Evolutionary conservation across 2,888 invertebrate species (phyloP).

Genomic region (Perithous albicinctus): DNA sequence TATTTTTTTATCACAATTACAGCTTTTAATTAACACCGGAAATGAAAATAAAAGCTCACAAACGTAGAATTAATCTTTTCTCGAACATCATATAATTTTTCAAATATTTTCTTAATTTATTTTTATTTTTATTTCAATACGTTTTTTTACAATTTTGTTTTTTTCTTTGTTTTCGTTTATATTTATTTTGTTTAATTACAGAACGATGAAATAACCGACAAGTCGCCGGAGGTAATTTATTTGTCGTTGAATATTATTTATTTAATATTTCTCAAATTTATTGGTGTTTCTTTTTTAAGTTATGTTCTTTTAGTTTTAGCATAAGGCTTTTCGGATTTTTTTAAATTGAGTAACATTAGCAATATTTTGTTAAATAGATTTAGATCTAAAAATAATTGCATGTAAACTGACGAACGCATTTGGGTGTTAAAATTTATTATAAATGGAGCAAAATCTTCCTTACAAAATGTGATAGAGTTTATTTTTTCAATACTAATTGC

Average conservation of each 20-base stretch:
- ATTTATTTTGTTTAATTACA: constrained; percentile 65
- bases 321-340: background rate
- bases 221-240: constrained; percentile 72
- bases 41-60: background rate
- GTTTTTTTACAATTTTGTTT: constrained; percentile 14
- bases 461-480: too few species aligned
- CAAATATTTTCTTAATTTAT: background rate
- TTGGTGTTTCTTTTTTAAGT: constrained; percentile 55
- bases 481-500: too few species aligned
- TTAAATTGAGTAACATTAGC: background rate
- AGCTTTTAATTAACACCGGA: background rate
- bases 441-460: too few species aligned
- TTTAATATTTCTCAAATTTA: constrained; percentile 67
- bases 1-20: too few species aligned
- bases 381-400: background rate
- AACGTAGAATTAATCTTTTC: background rate
- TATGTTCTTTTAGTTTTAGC: background rate
- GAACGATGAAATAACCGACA: constrained; percentile 71
- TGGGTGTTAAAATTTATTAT: too few species aligned
- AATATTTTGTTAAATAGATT: too few species aligned
- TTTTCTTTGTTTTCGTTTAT: constrained; percentile 43
- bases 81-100: constrained; percentile 5
- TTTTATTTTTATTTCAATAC: constrained; percentile 15
- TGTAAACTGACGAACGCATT: too few species aligned
- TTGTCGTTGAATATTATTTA: constrained; percentile 41